A percentile compares a stretch with the other conserved stretches of the same genome.
phyloP scores from a whole-genome alignment of 2,888 invertebrate species.

The Micropterix aruncella region DNA sequence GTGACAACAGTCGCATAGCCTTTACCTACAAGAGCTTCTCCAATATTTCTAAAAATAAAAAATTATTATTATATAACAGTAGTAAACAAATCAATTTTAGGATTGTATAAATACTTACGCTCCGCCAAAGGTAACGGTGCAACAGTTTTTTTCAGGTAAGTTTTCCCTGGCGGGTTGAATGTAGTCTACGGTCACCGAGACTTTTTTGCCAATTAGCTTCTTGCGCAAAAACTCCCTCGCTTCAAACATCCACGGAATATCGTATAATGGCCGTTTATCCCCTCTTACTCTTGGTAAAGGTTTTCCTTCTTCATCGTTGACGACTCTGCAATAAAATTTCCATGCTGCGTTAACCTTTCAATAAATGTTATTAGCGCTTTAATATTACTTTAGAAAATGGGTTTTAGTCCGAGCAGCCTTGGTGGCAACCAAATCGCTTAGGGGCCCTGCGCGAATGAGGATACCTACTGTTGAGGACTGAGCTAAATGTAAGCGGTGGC shows the following conservation, averaged over 20 bases:
- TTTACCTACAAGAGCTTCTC: conserved; percentile 83
- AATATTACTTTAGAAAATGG: too few species aligned
- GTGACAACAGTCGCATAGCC: conserved; percentile 88
- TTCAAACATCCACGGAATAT: conserved; percentile 98
- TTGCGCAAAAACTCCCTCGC: conserved; percentile 94
- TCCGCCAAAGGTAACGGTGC: conserved; percentile 76
- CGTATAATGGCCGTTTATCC: conserved; percentile 75
- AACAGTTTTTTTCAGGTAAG: conserved; percentile 91
- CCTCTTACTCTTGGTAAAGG: conserved; percentile 54
- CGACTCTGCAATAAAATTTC: too few species aligned
- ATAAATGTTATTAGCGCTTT: too few species aligned
- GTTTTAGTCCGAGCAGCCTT: too few species aligned
- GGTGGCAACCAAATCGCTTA: too few species aligned
- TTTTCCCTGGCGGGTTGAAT: conserved; percentile 89
- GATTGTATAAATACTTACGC: conserved; percentile 36
- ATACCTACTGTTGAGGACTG: too few species aligned
- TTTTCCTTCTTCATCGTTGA: conserved; percentile 51
- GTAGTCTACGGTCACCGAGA: conserved; percentile 87
- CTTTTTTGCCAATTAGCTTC: conserved; percentile 89
- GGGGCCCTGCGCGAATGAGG: too few species aligned
- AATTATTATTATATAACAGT: conserved; percentile 5
- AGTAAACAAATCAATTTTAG: conserved; percentile 7
- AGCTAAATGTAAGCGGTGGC: too few species aligned
- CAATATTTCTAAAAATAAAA: conserved; percentile 59
- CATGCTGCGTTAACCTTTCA: too few species aligned